Evolutionary conservation across 2,888 invertebrate genomes (phyloP), one percentile per base, ranked within the genome.

Genomic region (Eristalis arbustorum): DNA sequence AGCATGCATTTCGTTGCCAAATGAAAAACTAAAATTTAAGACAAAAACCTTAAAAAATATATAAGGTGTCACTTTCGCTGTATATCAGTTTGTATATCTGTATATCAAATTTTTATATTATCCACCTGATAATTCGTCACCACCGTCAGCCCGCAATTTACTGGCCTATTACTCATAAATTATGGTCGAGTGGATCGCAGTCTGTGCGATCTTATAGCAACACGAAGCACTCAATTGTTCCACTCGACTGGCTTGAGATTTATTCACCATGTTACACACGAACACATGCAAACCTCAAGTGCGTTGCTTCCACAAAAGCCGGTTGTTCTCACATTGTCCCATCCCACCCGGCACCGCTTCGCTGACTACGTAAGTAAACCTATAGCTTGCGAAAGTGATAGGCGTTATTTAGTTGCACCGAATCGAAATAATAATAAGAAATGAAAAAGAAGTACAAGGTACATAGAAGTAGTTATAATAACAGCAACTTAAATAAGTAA

Each of bases 111-210:
- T 3, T 25, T 66, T n/a, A n/a, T n/a, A 10, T 63, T 71, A n/a
- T 64, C 28, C 69, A 71, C 78, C 64, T 72, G 72, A 59, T 23
- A 57, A 72, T 66, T 71, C 66, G 59, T 78, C 71, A 78, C 69
- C 56, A 72, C 37, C 78, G 8, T 18, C n/a, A 34, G 25, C 67
- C 62, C 37, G 59, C 73, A 59, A 79, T 79, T 79, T 72, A 40
- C 61, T 67, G 62, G 23, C 73, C 67, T 73, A 73, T 79, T 79
- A 79, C 67, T 79, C 67, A 72, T 73, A 72, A 79, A 79, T 79
- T 79, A 62, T 56, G 61, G 72, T 49, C 67, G 42, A 71, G 66
- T 56, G 37, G 37, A n/a, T 31, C 64, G 57, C 64, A 56, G 49
- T 31, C 49, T 49, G 49, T 49, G 49, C 49, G 49, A 49, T 59